Conservation (phyloP, 1,140 invertebrate genomes). For the Micrasema longulum region DNA sequence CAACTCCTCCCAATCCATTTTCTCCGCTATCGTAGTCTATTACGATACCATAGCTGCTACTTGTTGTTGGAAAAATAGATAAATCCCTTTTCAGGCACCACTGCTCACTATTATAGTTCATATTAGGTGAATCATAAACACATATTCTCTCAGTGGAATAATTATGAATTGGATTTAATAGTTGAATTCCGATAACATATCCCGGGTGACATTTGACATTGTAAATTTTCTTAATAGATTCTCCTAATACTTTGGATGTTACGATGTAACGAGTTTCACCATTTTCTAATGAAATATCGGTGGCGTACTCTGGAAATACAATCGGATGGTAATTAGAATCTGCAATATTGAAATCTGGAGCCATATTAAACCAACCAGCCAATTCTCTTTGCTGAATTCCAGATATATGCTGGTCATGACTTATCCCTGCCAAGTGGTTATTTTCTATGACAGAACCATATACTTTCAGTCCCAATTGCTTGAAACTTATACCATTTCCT, state of each 20-base stretch:
- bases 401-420: conserved; percentile 91
- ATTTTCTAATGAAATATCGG: conserved; percentile 75
- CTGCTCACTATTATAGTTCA: conserved; percentile 70
- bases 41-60: conserved; percentile 84
- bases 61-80: conserved; percentile 87
- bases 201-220: conserved; percentile 78
- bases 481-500: conserved; percentile 89
- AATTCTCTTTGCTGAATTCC: conserved; percentile 90
- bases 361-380: conserved; percentile 88
- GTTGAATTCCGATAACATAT: conserved; percentile 83
- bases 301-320: conserved; percentile 71
- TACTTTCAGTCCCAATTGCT: conserved; percentile 87
- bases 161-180: conserved; percentile 89
- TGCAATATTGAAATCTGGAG: conserved; percentile 73
- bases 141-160: conserved; percentile 85
- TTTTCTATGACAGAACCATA: conserved; percentile 82
- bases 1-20: conserved; percentile 82
- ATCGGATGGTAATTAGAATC: conserved; percentile 78
- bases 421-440: conserved; percentile 89
- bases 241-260: conserved; percentile 73
- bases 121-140: conserved; percentile 80
- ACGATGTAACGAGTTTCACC: conserved; percentile 83
- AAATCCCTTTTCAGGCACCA: conserved; percentile 87
- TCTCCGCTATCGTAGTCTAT: conserved; percentile 85
- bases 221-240: conserved; percentile 71